Conservation (phyloP, 2,888 invertebrate species). For the Drosophila yooni region DNA sequence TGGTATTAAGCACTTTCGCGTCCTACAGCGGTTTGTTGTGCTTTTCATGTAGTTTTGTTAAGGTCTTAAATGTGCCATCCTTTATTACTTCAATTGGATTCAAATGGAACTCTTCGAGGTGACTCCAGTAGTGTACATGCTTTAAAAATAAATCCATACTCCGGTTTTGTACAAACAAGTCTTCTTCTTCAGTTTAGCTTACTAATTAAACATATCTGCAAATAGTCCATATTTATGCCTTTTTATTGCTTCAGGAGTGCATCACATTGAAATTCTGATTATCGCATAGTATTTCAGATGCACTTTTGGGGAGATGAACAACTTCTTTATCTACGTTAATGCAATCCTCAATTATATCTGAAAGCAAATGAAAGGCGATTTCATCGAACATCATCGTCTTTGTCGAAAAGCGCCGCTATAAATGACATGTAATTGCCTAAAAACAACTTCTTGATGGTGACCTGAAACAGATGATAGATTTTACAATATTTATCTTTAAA, state of each 20-base stretch:
- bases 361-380: neutral
- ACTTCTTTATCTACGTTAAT: slow-evolving; percentile 1
- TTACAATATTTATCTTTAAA: neutral
- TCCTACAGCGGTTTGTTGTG: slow-evolving; percentile 11
- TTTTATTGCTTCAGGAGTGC: neutral
- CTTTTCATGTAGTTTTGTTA: neutral
- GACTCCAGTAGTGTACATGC: slow-evolving; percentile 2
- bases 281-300: slow-evolving; percentile 1
- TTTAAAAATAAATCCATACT: slow-evolving; percentile 8
- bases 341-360: neutral
- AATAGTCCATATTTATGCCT: slow-evolving; percentile 6
- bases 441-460: neutral
- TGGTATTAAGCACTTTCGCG: neutral
- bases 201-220: neutral
- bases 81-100: slow-evolving; percentile 5
- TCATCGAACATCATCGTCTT: neutral
- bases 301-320: slow-evolving; percentile 1
- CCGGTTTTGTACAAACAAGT: neutral
- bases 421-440: slow-evolving; percentile 6
- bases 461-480: neutral
- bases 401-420: neutral
- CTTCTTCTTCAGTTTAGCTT: slow-evolving; percentile 7
- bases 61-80: neutral
- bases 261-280: neutral
- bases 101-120: slow-evolving; percentile 16